Base-by-base conservation (phyloP, 2,888 invertebrate species). In the Blomia tropicalis region DNA sequence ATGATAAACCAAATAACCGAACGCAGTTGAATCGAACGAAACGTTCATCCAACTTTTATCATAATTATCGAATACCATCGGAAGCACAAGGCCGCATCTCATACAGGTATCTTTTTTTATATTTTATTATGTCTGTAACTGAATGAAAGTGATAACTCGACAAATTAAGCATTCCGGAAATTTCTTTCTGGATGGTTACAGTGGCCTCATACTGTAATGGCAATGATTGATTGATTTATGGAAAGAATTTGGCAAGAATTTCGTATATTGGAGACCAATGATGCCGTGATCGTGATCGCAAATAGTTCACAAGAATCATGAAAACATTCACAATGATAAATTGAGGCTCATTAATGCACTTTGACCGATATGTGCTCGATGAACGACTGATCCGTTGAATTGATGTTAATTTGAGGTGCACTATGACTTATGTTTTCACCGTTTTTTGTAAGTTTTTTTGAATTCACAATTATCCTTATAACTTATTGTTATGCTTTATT, bases 1-100 rank as follows among this genome's bases (percentile, higher is more conserved):
- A 69, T 22, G 61, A 65, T 1, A 59, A 64, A 2, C 27, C 59
- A 7, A 32, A 29, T 31, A 63, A 56, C 14, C 25, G 47, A 17
- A 56, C 47, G 36, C 29, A 54, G 47, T 17, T 36, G 17, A 17
- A 11, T 19, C 56, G 62, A 43, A 27, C 27, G 11, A 58, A 58
- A 43, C 56, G 62, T 11, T 56, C 56, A 14, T 31, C 58, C 43
- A 56, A 23, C 36, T 14, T 17, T 43, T 56, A 29, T 22, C 27
- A 58, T 27, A 62, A 62, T 30, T 58, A 43, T 19, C 41, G 62
- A 30, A 43, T 41, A 4, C 7, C 43, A 4, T 62, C 32, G 29
- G 62, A 62, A 30, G 62, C 62, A 22, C 44, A 43, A 27, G 63
- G 62, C 29, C 44, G 58, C 30, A 62, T 62, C 41, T 27, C 29